phyloP scores from a whole-genome alignment of 1,140 invertebrate species.

The Drosophila tani region DNA sequence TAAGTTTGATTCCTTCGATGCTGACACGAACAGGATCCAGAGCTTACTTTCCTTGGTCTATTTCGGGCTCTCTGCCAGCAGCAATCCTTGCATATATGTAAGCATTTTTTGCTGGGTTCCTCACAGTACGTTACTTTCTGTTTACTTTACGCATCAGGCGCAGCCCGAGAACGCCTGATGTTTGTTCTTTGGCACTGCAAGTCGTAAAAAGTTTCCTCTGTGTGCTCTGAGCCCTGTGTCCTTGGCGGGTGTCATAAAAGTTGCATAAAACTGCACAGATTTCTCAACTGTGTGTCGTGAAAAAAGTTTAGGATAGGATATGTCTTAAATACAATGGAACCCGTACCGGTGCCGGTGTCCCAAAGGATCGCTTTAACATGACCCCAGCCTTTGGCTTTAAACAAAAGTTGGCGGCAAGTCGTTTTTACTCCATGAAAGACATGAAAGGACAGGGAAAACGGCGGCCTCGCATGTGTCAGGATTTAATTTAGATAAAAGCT shows the following conservation, averaged over 20 bases:
- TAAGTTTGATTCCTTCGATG: slow-evolving; percentile 17
- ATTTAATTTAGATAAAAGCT: slow-evolving; percentile 84
- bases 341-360: not conserved
- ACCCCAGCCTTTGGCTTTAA: slow-evolving; percentile 48
- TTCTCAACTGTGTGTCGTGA: slow-evolving; percentile 41
- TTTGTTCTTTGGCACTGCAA: slow-evolving; percentile 50
- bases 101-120: slow-evolving; percentile 20
- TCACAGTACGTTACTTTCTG: slow-evolving; percentile 31
- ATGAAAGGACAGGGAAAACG: slow-evolving; percentile 20
- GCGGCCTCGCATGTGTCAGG: slow-evolving; percentile 50
- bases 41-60: slow-evolving; percentile 25
- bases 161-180: slow-evolving; percentile 34
- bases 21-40: slow-evolving; percentile 26
- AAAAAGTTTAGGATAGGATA: slow-evolving; percentile 48
- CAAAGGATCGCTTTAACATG: slow-evolving; percentile 56
- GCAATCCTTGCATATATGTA: slow-evolving; percentile 14
- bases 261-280: slow-evolving; percentile 79
- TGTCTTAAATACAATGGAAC: slow-evolving; percentile 31
- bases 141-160: slow-evolving; percentile 42
- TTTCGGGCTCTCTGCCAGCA: slow-evolving; percentile 27
- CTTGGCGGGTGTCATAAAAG: slow-evolving; percentile 65
- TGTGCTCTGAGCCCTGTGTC: slow-evolving; percentile 8
- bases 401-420: slow-evolving; percentile 40
- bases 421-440: slow-evolving; percentile 58
- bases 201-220: slow-evolving; percentile 55